Conservation (phyloP, 1,140 invertebrate species). For the Leptinotarsa defecta region DNA sequence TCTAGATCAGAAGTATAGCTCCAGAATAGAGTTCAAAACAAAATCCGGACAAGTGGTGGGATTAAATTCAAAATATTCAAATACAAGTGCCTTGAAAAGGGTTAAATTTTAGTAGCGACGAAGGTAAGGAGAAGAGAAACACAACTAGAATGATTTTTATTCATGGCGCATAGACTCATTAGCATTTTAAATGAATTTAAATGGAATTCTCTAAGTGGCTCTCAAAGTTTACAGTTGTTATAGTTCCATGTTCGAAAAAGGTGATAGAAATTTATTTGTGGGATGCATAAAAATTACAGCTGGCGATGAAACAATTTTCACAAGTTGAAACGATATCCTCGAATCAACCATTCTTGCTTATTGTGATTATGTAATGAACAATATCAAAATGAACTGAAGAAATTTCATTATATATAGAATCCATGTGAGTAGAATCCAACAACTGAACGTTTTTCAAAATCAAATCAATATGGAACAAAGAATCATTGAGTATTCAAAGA, state of each 20-base stretch:
- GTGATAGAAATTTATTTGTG: not conserved
- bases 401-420: too few relatives aligned
- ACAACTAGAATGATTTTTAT: conserved; percentile 48
- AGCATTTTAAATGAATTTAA: conserved; percentile 54
- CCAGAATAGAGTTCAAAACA: not conserved
- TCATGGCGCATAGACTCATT: conserved; percentile 49
- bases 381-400: too few relatives aligned
- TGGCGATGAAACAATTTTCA: too few relatives aligned
- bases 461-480: too few relatives aligned
- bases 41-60: not conserved
- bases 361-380: too few relatives aligned
- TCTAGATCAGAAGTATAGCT: not conserved
- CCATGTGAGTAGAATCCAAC: too few relatives aligned
- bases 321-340: too few relatives aligned
- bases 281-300: too few relatives aligned
- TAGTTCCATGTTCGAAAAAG: conserved; percentile 43
- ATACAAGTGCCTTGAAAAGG: conserved; percentile 15
- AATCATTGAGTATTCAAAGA: too few relatives aligned
- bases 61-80: conserved; percentile 22
- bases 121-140: conserved; percentile 34
- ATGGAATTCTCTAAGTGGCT: conserved; percentile 48
- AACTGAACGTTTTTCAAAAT: too few relatives aligned
- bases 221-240: conserved; percentile 42
- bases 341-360: too few relatives aligned
- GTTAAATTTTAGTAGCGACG: conserved; percentile 13